Evolutionary conservation across 64 coral and sea anemone genomes (phyloP), one percentile per base, ranked within the genome.

Genomic region (Stichodactyla mertensii): DNA sequence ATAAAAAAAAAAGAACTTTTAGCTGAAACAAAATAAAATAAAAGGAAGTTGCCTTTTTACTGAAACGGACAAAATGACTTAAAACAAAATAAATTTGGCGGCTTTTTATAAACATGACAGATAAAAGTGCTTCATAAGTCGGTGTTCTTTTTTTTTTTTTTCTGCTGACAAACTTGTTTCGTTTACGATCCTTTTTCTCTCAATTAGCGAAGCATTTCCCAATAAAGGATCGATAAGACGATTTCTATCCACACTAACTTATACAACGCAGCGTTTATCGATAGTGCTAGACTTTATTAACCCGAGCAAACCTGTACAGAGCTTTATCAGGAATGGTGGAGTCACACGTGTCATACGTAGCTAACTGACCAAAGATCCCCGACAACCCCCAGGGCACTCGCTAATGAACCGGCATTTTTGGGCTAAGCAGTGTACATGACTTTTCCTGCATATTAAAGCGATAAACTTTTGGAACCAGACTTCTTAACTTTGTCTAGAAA

Each of bases 41-140:
- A 74, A 74, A 74, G 69, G 69, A 74, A 74, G 69, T 74, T 10
- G 27, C 24, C 56, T 11, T 58, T 74, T 74, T 74, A 74, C 18
- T n/a, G n/a, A 69, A 69, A 69, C 69, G 69, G 69, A 13, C 69
- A 74, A 74, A 74, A 74, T 36, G n/a, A 74, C 69, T 74, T 74
- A 74, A 74, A 0, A 74, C 69, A 36, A 74, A 36, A 23, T 31
- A 23, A 26, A 74, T 74, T 27, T 27, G 24, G 24, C 36, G 36
- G 69, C 27, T 74, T 74, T 74, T 74, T 69, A 74, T 74, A 74
- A 36, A 74, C 69, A 74, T 74, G 69, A 27, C 24, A 74, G n/a
- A 27, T 74, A 31, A 74, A 74, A 74, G 24, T 74, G 69, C 24
- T 23, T 74, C 22, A 27, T 74, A 45, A 45, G 36, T 31, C 23